Percentiles rank a stretch among this genome's conserved stretches.
These are phyloP conservation scores for Anastrepha obliqua DNA, from an alignment of 1,140 invertebrate genomes.

Conservation along the genomic window DNA sequence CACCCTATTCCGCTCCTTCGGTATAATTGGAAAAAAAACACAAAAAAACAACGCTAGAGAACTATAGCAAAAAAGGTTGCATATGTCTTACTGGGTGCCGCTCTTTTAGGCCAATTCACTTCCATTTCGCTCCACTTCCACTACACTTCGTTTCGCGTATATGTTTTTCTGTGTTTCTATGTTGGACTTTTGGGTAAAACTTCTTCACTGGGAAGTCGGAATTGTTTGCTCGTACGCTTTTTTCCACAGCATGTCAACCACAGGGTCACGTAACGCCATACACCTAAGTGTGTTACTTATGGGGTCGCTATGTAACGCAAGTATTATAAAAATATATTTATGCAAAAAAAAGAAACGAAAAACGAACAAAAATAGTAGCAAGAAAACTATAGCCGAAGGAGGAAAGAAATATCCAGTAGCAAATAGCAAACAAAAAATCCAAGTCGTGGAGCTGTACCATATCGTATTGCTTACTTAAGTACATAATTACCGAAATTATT, in stretches of 20 bases:
- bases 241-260: conserved; percentile 32
- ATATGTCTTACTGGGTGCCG: too few species aligned
- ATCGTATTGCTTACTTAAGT: not conserved
- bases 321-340: conserved; percentile 23
- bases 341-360: not conserved
- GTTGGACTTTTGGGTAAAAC: not conserved
- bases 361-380: too few species aligned
- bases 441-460: not conserved
- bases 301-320: conserved; percentile 30
- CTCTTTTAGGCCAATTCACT: not conserved
- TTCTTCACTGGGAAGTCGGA: conserved; percentile 1
- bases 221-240: conserved; percentile 17
- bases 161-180: not conserved
- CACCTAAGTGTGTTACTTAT: not conserved
- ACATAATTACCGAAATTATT: not conserved
- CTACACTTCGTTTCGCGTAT: not conserved
- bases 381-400: not conserved
- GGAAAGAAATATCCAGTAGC: not conserved
- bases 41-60: too few species aligned
- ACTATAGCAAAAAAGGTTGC: too few species aligned
- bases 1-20: not conserved
- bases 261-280: not conserved
- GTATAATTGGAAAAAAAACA: not conserved
- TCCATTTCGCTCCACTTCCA: not conserved
- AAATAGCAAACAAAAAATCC: not conserved